phyloP scores from a whole-genome alignment of 2,888 invertebrate genomes.

The Dinocampus coccinellae region DNA sequence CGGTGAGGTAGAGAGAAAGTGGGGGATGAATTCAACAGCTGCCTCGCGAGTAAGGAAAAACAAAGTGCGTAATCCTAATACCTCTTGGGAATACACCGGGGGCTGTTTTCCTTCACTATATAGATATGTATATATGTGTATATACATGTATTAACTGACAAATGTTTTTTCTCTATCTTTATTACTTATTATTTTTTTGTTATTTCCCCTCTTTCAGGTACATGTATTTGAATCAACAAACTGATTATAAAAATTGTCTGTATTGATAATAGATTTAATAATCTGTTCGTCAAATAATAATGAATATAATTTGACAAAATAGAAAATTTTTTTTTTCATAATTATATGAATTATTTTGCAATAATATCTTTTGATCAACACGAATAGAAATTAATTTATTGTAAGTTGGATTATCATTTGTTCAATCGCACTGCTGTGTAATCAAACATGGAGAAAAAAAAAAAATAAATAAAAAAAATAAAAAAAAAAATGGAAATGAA shows the following conservation, averaged over 20 bases:
- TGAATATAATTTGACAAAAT: no score
- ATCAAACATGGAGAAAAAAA: no score
- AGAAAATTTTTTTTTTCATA: no score
- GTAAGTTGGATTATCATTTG: no score
- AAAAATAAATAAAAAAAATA: background rate
- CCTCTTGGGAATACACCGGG: background rate
- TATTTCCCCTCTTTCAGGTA: conserved; percentile 14
- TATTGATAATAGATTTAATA: no score
- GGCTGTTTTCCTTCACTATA: background rate
- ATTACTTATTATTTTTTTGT: no score
- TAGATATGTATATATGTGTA: background rate
- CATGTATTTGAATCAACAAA: background rate
- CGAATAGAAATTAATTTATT: no score
- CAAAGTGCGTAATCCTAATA: conserved; percentile 39
- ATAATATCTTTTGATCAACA: no score
- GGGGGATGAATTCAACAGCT: conserved; percentile 33
- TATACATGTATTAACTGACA: background rate
- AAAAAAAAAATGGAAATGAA: background rate
- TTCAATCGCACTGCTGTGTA: no score
- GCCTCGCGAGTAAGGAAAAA: conserved; percentile 41
- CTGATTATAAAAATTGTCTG: background rate
- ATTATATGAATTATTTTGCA: no score
- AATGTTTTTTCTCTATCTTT: conserved; percentile 34
- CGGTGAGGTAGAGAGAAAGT: no score
- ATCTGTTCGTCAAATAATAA: no score